phyloP scores from a whole-genome alignment of 2,888 invertebrate genomes.

The Zygothrica quintamaculata region DNA sequence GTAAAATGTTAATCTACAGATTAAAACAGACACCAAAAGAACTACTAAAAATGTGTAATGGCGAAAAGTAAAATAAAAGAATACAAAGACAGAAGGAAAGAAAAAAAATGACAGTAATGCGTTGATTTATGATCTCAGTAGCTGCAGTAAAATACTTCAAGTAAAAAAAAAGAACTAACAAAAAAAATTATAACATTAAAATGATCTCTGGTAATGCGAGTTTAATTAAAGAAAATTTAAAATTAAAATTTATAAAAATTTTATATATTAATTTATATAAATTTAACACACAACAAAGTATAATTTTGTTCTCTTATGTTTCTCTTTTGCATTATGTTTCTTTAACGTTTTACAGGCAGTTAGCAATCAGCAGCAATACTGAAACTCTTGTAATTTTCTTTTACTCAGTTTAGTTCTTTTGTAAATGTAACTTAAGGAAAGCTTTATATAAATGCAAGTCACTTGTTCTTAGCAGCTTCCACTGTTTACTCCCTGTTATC shows the following conservation, averaged over 20 bases:
- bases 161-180: conserved; percentile 14
- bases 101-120: conserved; percentile 33
- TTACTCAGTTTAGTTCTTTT: no score
- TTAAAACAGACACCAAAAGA: conserved; percentile 54
- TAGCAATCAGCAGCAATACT: no score
- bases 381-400: no score
- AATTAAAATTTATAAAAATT: no score
- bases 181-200: not conserved
- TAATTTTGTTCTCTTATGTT: no score
- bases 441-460: conserved; percentile 41
- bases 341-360: no score
- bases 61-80: no score
- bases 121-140: conserved; percentile 59
- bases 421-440: not conserved
- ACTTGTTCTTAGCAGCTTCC: conserved; percentile 32
- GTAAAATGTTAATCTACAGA: conserved; percentile 64
- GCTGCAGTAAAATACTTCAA: no score
- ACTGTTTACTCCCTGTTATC: conserved; percentile 38
- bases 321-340: no score
- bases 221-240: conserved; percentile 19
- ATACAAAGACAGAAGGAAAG: no score
- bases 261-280: no score
- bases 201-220: conserved; percentile 2
- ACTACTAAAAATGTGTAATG: conserved; percentile 34
- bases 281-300: no score